These are phyloP conservation scores for Drosophila pachea DNA, from an alignment of 1,140 invertebrate species.

Conservation along the genomic window DNA sequence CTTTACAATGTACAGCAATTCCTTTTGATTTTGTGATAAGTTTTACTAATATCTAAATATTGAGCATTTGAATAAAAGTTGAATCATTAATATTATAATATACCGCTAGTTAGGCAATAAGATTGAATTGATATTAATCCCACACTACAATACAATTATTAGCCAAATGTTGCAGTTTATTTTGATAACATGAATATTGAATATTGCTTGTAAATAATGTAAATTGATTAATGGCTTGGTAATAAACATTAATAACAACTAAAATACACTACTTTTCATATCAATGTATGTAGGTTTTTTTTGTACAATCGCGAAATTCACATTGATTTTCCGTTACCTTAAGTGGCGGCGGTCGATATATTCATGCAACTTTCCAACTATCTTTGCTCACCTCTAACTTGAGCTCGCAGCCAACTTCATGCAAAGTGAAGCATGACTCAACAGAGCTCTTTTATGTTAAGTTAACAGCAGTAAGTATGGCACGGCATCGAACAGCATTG, in stretches of 20 bases:
- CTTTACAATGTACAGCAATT: conserved; percentile 50
- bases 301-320: background rate
- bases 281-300: no score
- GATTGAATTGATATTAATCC: conserved; percentile 16
- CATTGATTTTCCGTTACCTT: background rate
- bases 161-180: conserved; percentile 58
- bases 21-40: conserved; percentile 66
- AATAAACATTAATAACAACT: conserved; percentile 49
- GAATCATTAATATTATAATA: conserved; percentile 44
- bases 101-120: conserved; percentile 46
- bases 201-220: conserved; percentile 58
- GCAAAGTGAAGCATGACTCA: background rate
- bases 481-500: no score
- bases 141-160: conserved; percentile 49
- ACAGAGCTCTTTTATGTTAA: background rate
- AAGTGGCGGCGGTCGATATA: background rate
- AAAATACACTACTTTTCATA: background rate
- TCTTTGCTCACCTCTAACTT: conserved; percentile 1
- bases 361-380: background rate
- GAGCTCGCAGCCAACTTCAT: conserved; percentile 19
- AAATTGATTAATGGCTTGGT: conserved; percentile 54
- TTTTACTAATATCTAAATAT: conserved; percentile 29
- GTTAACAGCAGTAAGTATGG: background rate
- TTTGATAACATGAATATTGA: conserved; percentile 34
- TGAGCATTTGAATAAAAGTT: conserved; percentile 47